These are phyloP conservation scores for Agonopterix alstromeriana DNA, from an alignment of 2,888 invertebrate genomes.

Conservation along the genomic window DNA sequence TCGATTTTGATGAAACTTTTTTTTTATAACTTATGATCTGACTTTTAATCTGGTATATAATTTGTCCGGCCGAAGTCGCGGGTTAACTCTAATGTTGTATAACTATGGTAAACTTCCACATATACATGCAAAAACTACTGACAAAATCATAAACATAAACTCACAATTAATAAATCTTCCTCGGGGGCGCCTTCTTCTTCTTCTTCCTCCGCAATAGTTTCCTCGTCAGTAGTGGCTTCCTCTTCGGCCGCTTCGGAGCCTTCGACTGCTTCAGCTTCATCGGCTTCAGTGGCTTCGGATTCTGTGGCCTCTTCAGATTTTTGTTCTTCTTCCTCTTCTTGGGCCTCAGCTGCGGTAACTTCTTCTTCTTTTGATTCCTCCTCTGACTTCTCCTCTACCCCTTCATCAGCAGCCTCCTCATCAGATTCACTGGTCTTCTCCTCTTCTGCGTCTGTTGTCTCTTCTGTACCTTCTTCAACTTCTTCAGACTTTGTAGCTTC, in stretches of 20 bases:
- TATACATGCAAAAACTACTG: neutral
- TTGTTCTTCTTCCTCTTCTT: slow-evolving; percentile 28
- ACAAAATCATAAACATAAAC: neutral
- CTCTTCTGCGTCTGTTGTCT: slow-evolving; percentile 23
- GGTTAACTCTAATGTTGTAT: too few relatives aligned
- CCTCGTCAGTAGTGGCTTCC: slow-evolving; percentile 25
- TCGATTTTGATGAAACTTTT: too few relatives aligned
- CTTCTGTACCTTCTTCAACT: slow-evolving; percentile 30
- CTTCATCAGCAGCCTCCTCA: slow-evolving; percentile 28
- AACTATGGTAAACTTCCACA: too few relatives aligned
- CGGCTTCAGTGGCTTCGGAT: slow-evolving; percentile 17
- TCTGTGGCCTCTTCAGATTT: slow-evolving; percentile 24
- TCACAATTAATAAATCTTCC: slow-evolving; percentile 67
- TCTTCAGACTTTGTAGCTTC: slow-evolving; percentile 32
- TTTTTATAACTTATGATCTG: too few relatives aligned
- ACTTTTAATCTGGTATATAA: too few relatives aligned
- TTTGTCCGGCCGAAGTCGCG: too few relatives aligned
- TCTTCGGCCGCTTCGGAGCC: slow-evolving; percentile 29
- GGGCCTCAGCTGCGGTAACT: slow-evolving; percentile 5
- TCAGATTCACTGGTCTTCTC: slow-evolving; percentile 22
- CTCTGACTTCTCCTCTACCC: slow-evolving; percentile 36
- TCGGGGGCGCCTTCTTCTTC: slow-evolving; percentile 76
- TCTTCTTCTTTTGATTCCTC: slow-evolving; percentile 20
- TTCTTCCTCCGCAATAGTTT: slow-evolving; percentile 22
- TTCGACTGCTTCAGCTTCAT: slow-evolving; percentile 15